Evolutionary conservation across 1,140 invertebrate species (phyloP), one percentile per base, ranked within the genome.

Genomic region (Cydia fagiglandana): DNA sequence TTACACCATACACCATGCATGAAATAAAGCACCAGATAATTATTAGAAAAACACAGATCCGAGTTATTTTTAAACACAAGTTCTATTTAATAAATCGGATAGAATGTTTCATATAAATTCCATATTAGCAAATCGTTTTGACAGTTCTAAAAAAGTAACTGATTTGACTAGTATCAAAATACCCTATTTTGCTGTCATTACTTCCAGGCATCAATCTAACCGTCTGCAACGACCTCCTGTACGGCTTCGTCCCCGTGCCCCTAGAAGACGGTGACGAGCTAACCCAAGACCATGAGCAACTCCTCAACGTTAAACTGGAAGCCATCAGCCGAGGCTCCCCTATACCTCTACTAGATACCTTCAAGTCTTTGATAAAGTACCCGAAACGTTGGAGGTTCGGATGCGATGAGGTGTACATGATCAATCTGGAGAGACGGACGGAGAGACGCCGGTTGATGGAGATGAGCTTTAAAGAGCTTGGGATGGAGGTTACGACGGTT

Each of bases 341-440:
- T 5, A 77, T 94, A n/a, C 84, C 89, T 7, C 77, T 94, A 0
- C 83, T 88, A 73, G 75, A 80, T 10, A 75, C 92, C 20, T 83
- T 94, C 17, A 76, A 82, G n/a, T 80, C 89, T 61, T 96, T 93
- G 84, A 91, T 95, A 0, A 82, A 74, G 17, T 90, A 94, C 81
- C 95, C 94, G 1, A 77, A 89, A 45, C 93, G 92, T 64, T 94
- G 95, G 75, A 95, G 92, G 20, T 89, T 97, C 7, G 94, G 94
- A 0, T 95, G 98, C 80, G 95, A 97, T 89, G 91, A 96, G 81
- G 95, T 99, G 73, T 99, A 96, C 85, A 95, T 99, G 94, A 99
- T 99, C 15, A 99, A 99, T 92, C 92, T 99, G 64, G 90, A 95
- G 70, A 92, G 98, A 79, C 93, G 99, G 79, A 94, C 95, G 1